Evolutionary conservation across 2,888 invertebrate genomes (phyloP).

Genomic region (Cheilosia vernalis): DNA sequence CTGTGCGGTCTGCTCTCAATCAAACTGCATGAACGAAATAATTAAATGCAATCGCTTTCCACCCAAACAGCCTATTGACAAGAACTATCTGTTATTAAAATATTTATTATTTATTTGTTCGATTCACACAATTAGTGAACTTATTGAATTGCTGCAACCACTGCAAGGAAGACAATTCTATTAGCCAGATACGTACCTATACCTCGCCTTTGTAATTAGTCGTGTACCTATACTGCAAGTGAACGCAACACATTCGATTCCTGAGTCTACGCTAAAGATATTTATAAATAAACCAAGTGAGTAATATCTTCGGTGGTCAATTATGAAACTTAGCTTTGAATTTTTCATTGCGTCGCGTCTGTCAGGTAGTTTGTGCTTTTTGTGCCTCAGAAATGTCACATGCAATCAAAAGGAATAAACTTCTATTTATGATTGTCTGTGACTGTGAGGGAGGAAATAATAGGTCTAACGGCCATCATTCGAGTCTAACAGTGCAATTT

Average conservation of each 20-base stretch:
- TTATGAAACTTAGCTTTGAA: slow-evolving; percentile 33
- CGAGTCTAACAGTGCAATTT: slow-evolving; percentile 47
- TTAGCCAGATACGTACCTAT: slow-evolving; percentile 20
- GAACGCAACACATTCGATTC: slow-evolving; percentile 23
- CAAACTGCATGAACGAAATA: slow-evolving; percentile 48
- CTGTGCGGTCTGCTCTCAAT: slow-evolving; percentile 11
- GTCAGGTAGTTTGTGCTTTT: not conserved
- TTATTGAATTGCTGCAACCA: not conserved
- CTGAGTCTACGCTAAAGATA: not conserved
- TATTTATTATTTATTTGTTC: slow-evolving; percentile 33
- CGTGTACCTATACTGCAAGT: not conserved
- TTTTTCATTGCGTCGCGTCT: slow-evolving; percentile 38
- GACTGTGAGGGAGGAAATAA: slow-evolving; percentile 41
- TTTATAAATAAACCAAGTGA: slow-evolving; percentile 41
- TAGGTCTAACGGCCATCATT: slow-evolving; percentile 35
- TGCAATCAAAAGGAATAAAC: slow-evolving; percentile 33
- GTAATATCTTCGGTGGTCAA: slow-evolving; percentile 53
- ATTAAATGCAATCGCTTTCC: slow-evolving; percentile 43
- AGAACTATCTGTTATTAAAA: slow-evolving; percentile 52
- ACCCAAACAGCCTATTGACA: slow-evolving; percentile 44
- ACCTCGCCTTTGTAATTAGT: slow-evolving; percentile 61
- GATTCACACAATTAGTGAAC: slow-evolving; percentile 26
- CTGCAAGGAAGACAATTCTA: slow-evolving; percentile 41
- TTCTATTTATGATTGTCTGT: slow-evolving; percentile 3
- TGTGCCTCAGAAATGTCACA: slow-evolving; percentile 59